Percentiles rank a stretch among this genome's conserved stretches.
These are phyloP conservation scores for Lycodopsis pacificus DNA, from an alignment of 2,797 vertebrate species.

Conservation along the genomic window DNA sequence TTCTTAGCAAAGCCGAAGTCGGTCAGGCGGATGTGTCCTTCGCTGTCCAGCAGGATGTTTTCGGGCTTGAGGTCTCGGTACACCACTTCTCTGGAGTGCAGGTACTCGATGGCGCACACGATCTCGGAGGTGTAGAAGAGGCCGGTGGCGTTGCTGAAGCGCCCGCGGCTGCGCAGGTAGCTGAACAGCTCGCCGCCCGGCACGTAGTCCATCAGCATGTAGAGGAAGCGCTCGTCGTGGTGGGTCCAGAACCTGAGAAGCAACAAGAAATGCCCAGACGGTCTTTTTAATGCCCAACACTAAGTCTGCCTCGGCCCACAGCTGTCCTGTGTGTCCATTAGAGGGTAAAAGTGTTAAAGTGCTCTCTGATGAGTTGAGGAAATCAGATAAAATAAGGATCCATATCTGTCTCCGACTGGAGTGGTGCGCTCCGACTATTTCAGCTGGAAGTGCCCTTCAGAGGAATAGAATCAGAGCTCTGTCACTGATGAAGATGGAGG, in stretches of 20 bases:
- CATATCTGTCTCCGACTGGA: conserved; percentile 21
- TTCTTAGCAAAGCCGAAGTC: conserved; percentile 99
- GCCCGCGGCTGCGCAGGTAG: conserved; percentile 92
- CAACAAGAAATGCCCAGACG: background rate
- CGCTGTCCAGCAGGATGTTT: conserved; percentile 95
- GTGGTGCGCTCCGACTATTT: conserved; percentile 29
- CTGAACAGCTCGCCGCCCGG: conserved; percentile 97
- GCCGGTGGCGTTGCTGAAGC: conserved; percentile 90
- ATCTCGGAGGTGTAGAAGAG: conserved; percentile 94
- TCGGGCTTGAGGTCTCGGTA: conserved; percentile 98
- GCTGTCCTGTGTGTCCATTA: background rate
- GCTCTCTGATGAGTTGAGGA: background rate
- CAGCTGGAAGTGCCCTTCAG: conserved; percentile 49
- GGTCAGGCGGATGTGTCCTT: conserved; percentile 96
- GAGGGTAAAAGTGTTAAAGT: conserved; percentile 2
- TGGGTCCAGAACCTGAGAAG: conserved; percentile 92
- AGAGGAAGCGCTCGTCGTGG: conserved; percentile 93
- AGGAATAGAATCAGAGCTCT: conserved; percentile 47
- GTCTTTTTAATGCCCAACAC: background rate
- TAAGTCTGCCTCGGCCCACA: background rate
- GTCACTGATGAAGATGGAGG: conserved; percentile 61
- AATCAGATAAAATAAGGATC: conserved; percentile 39
- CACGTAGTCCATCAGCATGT: conserved; percentile 98
- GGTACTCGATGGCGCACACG: conserved; percentile 95
- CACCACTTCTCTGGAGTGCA: conserved; percentile 93